Percentiles rank a stretch among this genome's conserved stretches.
These are phyloP conservation scores for Mimachlamys varia DNA, from an alignment of 2,888 invertebrate species.

Conservation along the genomic window DNA sequence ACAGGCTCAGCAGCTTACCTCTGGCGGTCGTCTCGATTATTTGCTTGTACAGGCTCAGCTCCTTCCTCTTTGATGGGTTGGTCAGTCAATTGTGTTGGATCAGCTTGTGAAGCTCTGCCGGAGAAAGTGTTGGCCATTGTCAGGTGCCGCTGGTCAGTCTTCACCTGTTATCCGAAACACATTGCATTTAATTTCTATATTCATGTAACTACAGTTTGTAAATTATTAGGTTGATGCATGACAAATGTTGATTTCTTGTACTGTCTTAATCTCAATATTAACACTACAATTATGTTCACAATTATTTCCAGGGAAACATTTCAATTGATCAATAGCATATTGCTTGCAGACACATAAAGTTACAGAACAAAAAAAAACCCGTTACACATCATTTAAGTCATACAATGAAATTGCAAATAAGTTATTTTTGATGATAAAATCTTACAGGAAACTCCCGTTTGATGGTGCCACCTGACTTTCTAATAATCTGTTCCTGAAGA, in stretches of 20 bases:
- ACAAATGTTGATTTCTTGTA: too few relatives aligned
- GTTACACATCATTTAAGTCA: too few relatives aligned
- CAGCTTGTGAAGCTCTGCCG: background rate
- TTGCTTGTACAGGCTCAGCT: background rate
- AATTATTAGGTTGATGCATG: too few relatives aligned
- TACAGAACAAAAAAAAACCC: background rate
- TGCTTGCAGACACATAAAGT: background rate
- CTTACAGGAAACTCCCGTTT: background rate
- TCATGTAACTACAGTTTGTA: too few relatives aligned
- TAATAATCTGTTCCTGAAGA: constrained; percentile 44
- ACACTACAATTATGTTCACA: too few relatives aligned
- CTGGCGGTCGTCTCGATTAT: background rate
- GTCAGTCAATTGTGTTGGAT: background rate
- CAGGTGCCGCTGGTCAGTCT: background rate
- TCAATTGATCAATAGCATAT: too few relatives aligned
- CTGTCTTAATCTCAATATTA: too few relatives aligned
- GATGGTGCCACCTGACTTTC: background rate
- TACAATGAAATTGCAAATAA: too few relatives aligned
- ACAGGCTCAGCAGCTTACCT: background rate
- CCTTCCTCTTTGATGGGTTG: background rate
- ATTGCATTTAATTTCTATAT: background rate
- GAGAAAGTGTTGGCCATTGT: background rate
- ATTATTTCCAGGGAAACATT: too few relatives aligned
- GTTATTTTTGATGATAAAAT: background rate
- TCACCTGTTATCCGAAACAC: background rate